Evolutionary conservation across 2,797 vertebrate species (phyloP).

Genomic region (Cynodonichthys magdalenae): DNA sequence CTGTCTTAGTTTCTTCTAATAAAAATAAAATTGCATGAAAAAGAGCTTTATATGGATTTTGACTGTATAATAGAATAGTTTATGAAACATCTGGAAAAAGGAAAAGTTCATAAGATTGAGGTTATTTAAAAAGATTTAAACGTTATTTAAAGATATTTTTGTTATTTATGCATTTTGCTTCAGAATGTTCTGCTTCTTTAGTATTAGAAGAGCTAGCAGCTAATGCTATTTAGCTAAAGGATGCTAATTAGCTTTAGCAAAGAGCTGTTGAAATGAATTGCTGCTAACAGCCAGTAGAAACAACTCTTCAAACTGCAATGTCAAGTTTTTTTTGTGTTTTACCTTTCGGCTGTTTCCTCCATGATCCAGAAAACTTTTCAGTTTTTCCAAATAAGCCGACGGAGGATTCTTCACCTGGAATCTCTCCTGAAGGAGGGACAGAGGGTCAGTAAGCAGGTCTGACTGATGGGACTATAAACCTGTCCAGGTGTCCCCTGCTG

Average conservation of each 20-base stretch:
- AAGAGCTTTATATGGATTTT: too few species aligned
- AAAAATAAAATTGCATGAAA: too few species aligned
- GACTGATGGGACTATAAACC: slow-evolving; percentile 6
- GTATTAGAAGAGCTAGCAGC: background rate
- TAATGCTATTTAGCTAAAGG: background rate
- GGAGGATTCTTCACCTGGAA: slow-evolving; percentile 97
- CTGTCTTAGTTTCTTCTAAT: too few species aligned
- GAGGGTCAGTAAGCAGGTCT: slow-evolving; percentile 28
- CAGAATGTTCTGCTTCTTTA: too few species aligned
- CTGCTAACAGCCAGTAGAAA: too few species aligned
- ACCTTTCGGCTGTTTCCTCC: slow-evolving; percentile 91
- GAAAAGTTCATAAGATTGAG: too few species aligned
- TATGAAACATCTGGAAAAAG: too few species aligned
- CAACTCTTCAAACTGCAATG: background rate
- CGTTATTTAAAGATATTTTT: too few species aligned
- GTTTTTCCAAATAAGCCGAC: slow-evolving; percentile 90
- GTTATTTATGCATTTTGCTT: too few species aligned
- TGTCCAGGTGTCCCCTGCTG: background rate
- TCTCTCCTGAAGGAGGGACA: slow-evolving; percentile 81
- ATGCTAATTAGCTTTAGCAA: background rate
- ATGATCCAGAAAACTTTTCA: slow-evolving; percentile 87
- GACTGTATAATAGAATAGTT: too few species aligned
- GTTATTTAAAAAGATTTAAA: too few species aligned
- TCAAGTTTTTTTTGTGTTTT: slow-evolving; percentile 9
- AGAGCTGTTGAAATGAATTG: background rate